Base-by-base conservation (phyloP, 2,888 invertebrate species). In the Stenichneumon culpator region DNA sequence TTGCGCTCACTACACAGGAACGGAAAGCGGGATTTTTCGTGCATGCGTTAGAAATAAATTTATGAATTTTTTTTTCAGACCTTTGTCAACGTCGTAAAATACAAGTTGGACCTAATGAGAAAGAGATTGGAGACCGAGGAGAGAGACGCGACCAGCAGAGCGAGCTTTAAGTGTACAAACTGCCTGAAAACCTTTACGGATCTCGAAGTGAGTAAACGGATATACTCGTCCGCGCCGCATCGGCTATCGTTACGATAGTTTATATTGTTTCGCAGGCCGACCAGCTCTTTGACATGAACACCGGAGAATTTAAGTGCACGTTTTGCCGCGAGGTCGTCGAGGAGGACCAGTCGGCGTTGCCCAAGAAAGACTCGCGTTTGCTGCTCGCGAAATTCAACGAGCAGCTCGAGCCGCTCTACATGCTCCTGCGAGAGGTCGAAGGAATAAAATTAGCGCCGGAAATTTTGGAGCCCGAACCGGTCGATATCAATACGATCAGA, bases 1-100 rank as follows among this genome's bases (percentile, higher is more conserved):
- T 11, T 39, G 39, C 11, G 39, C 11, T 39, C 11, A 9, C 39
- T 39, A 11, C 3, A 39, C 11, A 2, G 0, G 39, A 0, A 39
- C 11, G 11, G 11, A 39, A 39, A 11, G 39, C 39, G 11, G 11
- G 39, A 39, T 2, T 39, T 39, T 39, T 11, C 11, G 5, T 11
- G 39, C 11, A 39, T 39, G 39, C 11, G 11, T 39, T 39, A 39
- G 9, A 2, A 11, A 39, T 1, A 11, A 39, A 2, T 39, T 1
- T 39, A 39, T 3, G 11, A 11, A 11, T 63, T 72, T 86, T 57
- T 68, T 19, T 92, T 92, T 11, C 90, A 95, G 95, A 97, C 97
- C 54, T 99, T 99, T 94, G 99, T 99, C 4, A 99, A 99, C 95
- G 98, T 99, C 16, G 98, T 99, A 0, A 99, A 99, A 94, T 99